Evolutionary conservation across 2,797 vertebrate species (phyloP), one percentile per base, ranked within the genome.

Genomic region (Peromyscus nudipes): DNA sequence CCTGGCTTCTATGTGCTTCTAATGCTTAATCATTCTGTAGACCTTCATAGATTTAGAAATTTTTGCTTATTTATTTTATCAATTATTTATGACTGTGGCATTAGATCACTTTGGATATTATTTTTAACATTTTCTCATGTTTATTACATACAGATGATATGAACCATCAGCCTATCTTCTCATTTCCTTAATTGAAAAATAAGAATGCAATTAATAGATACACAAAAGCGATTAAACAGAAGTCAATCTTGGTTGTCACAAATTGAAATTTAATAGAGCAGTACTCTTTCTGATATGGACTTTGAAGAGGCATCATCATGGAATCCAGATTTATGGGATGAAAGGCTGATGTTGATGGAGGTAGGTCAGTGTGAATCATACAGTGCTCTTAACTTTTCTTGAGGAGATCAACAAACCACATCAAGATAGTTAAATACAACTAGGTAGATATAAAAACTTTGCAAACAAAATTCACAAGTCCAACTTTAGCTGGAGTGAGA

Each of bases 141-240:
- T 89, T 93, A 76, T 84, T 31, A 84, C 49, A 84, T 89, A 76
- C 43, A 83, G 82, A 75, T 91, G 77, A 84, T n/a, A 57, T 55
- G 31, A 23, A n/a, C 92, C 55, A 80, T 81, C 34, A 77, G 64
- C 13, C 6, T 52, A 34, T 67, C 77, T 92, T 92, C 82, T 88
- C 95, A 69, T 87, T 92, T 93, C n/a, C 8, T 89, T 76, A 80
- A 37, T 81, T 95, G 52, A 89, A 92, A 80, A 76, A 12, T 46
- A 91, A 82, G 67, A 57, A 69, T 65, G 80, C 46, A 73, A 19
- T 79, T 83, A 76, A 43, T 69, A 89, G 21, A 49, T 67, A 14
- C 37, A 69, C 29, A 62, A 60, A 64, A 60, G 10, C 13, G 31
- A 86, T 81, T 69, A 71, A 55, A 82, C 6, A 57, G 57, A 75